A percentile compares a stretch with the other conserved stretches of the same genome.
These are phyloP conservation scores for Malachius bipustulatus DNA, from an alignment of 2,888 invertebrate species.

Conservation along the genomic window DNA sequence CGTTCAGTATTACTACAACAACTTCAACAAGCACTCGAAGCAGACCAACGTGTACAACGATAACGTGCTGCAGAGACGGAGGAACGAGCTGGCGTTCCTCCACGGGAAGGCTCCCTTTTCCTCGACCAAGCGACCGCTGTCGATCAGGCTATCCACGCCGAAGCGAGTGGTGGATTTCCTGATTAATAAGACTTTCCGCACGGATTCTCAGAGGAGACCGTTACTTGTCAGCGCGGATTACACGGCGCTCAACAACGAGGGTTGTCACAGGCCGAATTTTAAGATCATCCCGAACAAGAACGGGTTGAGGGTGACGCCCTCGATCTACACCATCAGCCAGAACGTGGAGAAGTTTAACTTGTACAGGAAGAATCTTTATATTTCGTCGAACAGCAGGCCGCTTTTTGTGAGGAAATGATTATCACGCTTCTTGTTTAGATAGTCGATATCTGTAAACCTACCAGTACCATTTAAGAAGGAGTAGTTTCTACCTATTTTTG, in stretches of 20 bases:
- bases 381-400: conserved; percentile 38
- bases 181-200: conserved; percentile 31
- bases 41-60: conserved; percentile 35
- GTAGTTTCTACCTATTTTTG: conserved; percentile 21
- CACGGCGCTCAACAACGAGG: conserved; percentile 14
- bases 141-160: conserved; percentile 36
- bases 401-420: conserved; percentile 37
- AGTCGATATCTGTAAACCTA: background rate
- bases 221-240: conserved; percentile 30
- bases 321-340: conserved; percentile 38
- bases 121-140: conserved; percentile 40
- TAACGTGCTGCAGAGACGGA: conserved; percentile 30
- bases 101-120: conserved; percentile 42
- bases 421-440: background rate
- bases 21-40: conserved; percentile 29
- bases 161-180: conserved; percentile 35
- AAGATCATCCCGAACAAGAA: conserved; percentile 42
- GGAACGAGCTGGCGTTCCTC: conserved; percentile 29
- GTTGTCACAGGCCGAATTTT: conserved; percentile 24
- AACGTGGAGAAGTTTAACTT: conserved; percentile 35
- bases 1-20: conserved; percentile 36
- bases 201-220: conserved; percentile 38
- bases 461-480: conserved; percentile 8
- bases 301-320: conserved; percentile 42
- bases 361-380: conserved; percentile 34